These are phyloP conservation scores for Leuciscus waleckii DNA, from an alignment of 2,797 vertebrate species.

Conservation along the genomic window DNA sequence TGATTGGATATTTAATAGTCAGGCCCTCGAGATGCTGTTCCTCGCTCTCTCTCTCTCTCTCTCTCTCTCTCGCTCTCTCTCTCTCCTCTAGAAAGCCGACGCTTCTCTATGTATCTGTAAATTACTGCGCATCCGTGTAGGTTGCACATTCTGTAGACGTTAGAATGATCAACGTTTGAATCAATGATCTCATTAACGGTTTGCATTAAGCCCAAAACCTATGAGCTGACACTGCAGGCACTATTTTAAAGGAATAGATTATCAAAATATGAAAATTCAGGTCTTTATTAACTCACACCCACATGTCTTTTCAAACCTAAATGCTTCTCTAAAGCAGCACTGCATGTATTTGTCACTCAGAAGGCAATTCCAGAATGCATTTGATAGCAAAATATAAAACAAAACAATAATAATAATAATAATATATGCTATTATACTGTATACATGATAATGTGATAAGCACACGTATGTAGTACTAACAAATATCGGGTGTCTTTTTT, in stretches of 20 bases:
- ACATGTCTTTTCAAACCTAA: background rate
- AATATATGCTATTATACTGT: background rate
- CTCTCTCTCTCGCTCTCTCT: background rate
- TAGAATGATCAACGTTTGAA: slow-evolving; percentile 32
- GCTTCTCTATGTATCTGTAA: slow-evolving; percentile 44
- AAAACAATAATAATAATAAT: background rate
- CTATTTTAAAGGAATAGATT: background rate
- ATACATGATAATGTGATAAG: too few species aligned
- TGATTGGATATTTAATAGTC: slow-evolving; percentile 65
- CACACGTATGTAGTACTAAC: too few species aligned
- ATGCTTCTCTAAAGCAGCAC: background rate
- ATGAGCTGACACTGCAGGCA: background rate
- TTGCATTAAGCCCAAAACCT: slow-evolving; percentile 42
- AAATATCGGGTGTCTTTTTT: too few species aligned
- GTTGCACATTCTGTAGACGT: slow-evolving; percentile 21
- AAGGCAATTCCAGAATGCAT: background rate
- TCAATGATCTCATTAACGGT: slow-evolving; percentile 58
- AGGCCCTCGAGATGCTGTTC: slow-evolving; percentile 47
- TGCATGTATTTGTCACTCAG: background rate
- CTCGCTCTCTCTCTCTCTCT: slow-evolving; percentile 9
- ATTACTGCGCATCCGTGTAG: slow-evolving; percentile 38
- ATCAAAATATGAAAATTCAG: background rate
- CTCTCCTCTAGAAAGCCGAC: slow-evolving; percentile 40
- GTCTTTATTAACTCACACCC: background rate
- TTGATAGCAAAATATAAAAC: background rate